Conservation (phyloP, 2,797 vertebrate species). For the Sciaenops ocellatus region DNA sequence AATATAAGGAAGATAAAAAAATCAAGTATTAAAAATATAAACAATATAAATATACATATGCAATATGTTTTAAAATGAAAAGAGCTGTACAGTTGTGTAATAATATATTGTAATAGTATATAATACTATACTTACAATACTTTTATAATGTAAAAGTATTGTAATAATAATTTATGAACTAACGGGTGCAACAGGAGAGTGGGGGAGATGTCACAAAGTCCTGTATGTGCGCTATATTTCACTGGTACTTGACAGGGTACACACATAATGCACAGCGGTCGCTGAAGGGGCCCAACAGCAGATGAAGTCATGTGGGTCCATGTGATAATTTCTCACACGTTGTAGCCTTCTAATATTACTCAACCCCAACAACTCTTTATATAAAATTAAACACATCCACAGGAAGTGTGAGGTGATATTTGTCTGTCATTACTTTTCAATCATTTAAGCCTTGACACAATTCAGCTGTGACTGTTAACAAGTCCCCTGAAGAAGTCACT, state of each 20-base stretch:
- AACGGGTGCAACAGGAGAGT: no score
- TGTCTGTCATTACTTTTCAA: slow-evolving; percentile 2
- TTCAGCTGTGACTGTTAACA: background rate
- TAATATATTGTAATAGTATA: no score
- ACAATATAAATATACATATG: no score
- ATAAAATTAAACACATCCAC: background rate
- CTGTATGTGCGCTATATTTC: background rate
- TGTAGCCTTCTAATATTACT: background rate
- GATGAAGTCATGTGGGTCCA: slow-evolving; percentile 8
- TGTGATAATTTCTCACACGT: slow-evolving; percentile 35
- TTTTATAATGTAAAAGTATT: no score
- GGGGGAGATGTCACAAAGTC: no score
- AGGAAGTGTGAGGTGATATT: background rate
- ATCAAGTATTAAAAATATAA: no score
- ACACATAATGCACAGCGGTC: background rate
- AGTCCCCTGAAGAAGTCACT: background rate
- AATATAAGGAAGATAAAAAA: no score
- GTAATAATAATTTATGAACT: no score
- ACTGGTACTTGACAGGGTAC: background rate
- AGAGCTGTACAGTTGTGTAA: no score
- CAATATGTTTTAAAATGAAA: no score
- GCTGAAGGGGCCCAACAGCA: background rate
- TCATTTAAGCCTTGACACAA: background rate
- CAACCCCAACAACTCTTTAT: background rate
- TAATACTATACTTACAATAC: no score